A percentile compares a stretch with the other conserved stretches of the same genome.
phyloP scores from a whole-genome alignment of 2,888 invertebrate species.

The Hirtodrosophila trivittata region DNA sequence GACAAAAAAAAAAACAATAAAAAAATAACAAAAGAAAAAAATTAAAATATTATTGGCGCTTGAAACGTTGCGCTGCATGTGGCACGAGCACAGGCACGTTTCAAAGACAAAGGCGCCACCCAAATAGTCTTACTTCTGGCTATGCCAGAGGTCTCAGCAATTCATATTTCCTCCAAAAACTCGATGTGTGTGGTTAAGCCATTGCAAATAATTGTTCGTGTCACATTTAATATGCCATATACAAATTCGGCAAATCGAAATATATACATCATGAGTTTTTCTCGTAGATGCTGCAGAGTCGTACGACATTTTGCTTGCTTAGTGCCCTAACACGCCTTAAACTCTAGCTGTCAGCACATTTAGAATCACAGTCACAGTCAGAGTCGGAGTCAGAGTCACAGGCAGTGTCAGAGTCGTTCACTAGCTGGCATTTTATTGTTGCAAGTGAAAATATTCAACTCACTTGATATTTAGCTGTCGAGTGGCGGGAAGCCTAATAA shows the following conservation, averaged over 20 bases:
- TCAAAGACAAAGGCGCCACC: slow-evolving; percentile 72
- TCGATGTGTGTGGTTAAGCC: slow-evolving; percentile 25
- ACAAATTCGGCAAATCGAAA: slow-evolving; percentile 35
- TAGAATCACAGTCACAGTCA: slow-evolving; percentile 8
- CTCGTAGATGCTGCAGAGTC: slow-evolving; percentile 32
- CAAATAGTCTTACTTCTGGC: slow-evolving; percentile 59
- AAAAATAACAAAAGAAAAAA: slow-evolving; percentile 25
- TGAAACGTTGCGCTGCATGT: slow-evolving; percentile 66
- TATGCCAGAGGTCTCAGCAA: slow-evolving; percentile 26
- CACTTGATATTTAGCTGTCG: slow-evolving; percentile 53
- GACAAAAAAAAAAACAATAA: slow-evolving; percentile 3
- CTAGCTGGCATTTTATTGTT: slow-evolving; percentile 61
- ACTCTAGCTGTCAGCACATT: slow-evolving; percentile 40
- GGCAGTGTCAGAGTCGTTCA: slow-evolving; percentile 18
- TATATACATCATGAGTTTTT: slow-evolving; percentile 24
- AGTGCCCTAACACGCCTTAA: slow-evolving; percentile 63
- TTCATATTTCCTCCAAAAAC: slow-evolving; percentile 46
- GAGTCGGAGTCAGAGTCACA: slow-evolving; percentile 23
- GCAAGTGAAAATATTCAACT: slow-evolving; percentile 34
- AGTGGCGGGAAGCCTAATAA: slow-evolving; percentile 59
- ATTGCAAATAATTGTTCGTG: slow-evolving; percentile 61
- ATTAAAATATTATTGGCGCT: slow-evolving; percentile 69
- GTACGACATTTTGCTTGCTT: slow-evolving; percentile 52
- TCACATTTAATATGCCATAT: slow-evolving; percentile 64
- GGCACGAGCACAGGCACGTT: slow-evolving; percentile 67